These are phyloP conservation scores for Hemicrepidius hirtus DNA, from an alignment of 2,888 invertebrate species.

Conservation along the genomic window DNA sequence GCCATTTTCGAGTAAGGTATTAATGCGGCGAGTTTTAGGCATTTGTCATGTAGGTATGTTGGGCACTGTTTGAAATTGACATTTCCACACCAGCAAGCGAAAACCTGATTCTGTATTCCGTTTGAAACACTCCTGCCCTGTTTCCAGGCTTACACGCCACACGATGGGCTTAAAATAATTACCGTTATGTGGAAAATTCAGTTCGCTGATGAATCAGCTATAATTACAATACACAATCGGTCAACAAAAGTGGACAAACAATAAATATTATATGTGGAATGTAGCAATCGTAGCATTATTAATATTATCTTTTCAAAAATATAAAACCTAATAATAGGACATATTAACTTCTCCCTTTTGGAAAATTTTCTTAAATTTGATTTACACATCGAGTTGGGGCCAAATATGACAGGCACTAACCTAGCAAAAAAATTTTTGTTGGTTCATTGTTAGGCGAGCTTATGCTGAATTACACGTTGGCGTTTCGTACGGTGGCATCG, in stretches of 20 bases:
- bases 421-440: too few species aligned
- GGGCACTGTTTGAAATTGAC: conserved; percentile 60
- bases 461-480: too few species aligned
- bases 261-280: conserved; percentile 17
- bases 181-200: conserved; percentile 31
- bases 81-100: conserved; percentile 57
- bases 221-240: conserved; percentile 27
- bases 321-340: too few species aligned
- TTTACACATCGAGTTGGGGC: too few species aligned
- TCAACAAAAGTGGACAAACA: conserved; percentile 1
- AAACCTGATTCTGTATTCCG: conserved; percentile 58
- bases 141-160: conserved; percentile 28
- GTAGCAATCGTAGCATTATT: too few species aligned
- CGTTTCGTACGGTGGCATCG: too few species aligned
- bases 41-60: conserved; percentile 21
- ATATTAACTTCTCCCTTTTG: too few species aligned
- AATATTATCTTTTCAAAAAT: too few species aligned
- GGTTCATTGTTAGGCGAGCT: too few species aligned
- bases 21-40: conserved; percentile 17
- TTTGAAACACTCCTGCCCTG: conserved; percentile 44
- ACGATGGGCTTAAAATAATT: conserved; percentile 30
- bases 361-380: too few species aligned
- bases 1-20: conserved; percentile 23
- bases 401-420: too few species aligned
- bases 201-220: conserved; percentile 24